Base-by-base conservation (phyloP, 2,113 vertebrate genomes). In the Tenrec ecaudatus region DNA sequence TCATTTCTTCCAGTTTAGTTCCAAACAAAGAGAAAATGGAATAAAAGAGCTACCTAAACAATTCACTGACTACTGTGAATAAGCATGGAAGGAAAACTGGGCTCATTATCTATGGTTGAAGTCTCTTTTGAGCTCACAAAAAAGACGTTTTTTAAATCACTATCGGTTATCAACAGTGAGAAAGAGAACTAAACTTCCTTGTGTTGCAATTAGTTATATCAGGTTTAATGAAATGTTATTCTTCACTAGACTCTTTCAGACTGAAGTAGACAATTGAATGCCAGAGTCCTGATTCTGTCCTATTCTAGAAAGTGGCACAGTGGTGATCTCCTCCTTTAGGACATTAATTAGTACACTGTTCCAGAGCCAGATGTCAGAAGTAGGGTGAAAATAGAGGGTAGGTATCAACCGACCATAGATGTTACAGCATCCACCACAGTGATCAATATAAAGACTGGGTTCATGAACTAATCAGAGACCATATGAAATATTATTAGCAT, bases 1-100 rank as follows among this genome's bases (percentile, higher is more conserved):
- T 43, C 62, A 73, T 85, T 47, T 78, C 86, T 93, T 60, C 78
- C 22, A 58, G 33, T 87, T 94, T 36, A 68, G 19, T 80, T 84
- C 79, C 66, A 94, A 90, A 88, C 47, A 83, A 92, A 78, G 57
- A 89, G 29, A 93, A 93, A 84, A 71, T 27, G 12, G 14, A 14
- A 62, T 53, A 19, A 71, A 47, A 71, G 85, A 11, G 75, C 40
- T 53, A 53, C 47, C 9, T 14, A 53, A 53, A 53, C 40, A 53
- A 53, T 53, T 53, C 47, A 43, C 68, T 12, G 33, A 66, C 14
- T 78, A 38, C 3, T 78, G 79, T 86, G 71, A 76, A 38, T 60
- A 58, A 22, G 33, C 23, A 22, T 11, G 68, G 53, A 79, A 79
- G 11, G 22, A 33, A 75, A 73, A 69, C 7, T 17, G n/a, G 73